phyloP scores from a whole-genome alignment of 1,140 invertebrate genomes.

The Drosophila burlai region DNA sequence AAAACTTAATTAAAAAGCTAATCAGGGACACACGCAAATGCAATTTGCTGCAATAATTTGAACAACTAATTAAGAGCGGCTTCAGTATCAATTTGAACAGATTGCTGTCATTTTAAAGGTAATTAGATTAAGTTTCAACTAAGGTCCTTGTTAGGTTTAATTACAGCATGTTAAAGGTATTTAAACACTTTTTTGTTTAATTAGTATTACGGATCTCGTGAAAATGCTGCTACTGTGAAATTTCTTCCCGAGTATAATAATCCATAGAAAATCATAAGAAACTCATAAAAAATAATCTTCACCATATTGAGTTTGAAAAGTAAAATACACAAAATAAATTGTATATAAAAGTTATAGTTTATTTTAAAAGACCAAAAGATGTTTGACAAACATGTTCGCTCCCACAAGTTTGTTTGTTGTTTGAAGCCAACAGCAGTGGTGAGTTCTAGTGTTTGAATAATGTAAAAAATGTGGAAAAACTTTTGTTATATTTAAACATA shows the following conservation, averaged over 20 bases:
- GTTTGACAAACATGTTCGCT: constrained; percentile 28
- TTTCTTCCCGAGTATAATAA: too few relatives aligned
- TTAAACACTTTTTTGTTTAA: too few relatives aligned
- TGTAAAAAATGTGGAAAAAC: not conserved
- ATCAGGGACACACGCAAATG: constrained; percentile 43
- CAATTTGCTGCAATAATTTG: constrained; percentile 48
- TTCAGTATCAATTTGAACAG: not conserved
- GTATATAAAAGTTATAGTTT: not conserved
- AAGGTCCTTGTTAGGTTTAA: not conserved
- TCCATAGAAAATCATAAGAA: too few relatives aligned
- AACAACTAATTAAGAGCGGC: constrained; percentile 22
- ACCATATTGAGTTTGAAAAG: too few relatives aligned
- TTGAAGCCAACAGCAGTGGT: constrained; percentile 14
- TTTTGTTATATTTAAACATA: not conserved
- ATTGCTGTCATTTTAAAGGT: not conserved
- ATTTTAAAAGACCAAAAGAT: not conserved
- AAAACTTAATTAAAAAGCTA: constrained; percentile 65
- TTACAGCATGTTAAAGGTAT: too few relatives aligned
- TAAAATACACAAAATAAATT: not conserved
- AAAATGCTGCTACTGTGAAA: too few relatives aligned
- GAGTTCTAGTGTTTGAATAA: constrained; percentile 11
- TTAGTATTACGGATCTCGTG: too few relatives aligned
- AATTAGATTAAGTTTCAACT: not conserved
- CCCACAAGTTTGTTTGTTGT: constrained; percentile 21
- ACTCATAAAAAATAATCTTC: too few relatives aligned